phyloP scores from a whole-genome alignment of 2,797 vertebrate species.

The Pelobates cultripes region DNA sequence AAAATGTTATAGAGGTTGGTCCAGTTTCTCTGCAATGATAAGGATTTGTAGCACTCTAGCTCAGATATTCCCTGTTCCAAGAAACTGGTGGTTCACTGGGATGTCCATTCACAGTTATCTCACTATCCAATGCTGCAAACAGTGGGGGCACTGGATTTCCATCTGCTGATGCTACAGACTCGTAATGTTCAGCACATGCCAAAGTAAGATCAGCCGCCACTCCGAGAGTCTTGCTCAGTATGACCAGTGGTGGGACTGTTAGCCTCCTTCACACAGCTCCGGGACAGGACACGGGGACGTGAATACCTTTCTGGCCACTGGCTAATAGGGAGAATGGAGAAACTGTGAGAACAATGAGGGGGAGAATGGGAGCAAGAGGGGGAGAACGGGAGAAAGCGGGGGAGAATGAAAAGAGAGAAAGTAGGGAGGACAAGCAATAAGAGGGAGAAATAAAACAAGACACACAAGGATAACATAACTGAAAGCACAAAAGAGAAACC shows the following conservation, averaged over 20 bases:
- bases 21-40: neutral
- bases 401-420: neutral
- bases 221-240: slow-evolving; percentile 7
- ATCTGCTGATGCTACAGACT: neutral
- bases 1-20: too few relatives aligned
- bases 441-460: neutral
- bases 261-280: slow-evolving; percentile 71
- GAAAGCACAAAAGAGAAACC: neutral
- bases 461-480: too few relatives aligned
- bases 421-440: neutral
- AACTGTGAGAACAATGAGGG: neutral
- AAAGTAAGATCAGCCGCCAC: slow-evolving; percentile 22
- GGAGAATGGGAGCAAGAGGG: too few relatives aligned
- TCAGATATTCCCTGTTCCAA: too few relatives aligned
- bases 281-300: slow-evolving; percentile 80
- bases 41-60: neutral
- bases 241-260: neutral
- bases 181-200: neutral
- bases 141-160: neutral
- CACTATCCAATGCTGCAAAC: neutral
- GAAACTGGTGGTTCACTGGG: too few relatives aligned
- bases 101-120: neutral
- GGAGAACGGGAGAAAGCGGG: too few relatives aligned
- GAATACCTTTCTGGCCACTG: slow-evolving; percentile 82
- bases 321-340: slow-evolving; percentile 62